Base-by-base conservation (phyloP, 2,797 vertebrate species). In the Naso thynnoides region DNA sequence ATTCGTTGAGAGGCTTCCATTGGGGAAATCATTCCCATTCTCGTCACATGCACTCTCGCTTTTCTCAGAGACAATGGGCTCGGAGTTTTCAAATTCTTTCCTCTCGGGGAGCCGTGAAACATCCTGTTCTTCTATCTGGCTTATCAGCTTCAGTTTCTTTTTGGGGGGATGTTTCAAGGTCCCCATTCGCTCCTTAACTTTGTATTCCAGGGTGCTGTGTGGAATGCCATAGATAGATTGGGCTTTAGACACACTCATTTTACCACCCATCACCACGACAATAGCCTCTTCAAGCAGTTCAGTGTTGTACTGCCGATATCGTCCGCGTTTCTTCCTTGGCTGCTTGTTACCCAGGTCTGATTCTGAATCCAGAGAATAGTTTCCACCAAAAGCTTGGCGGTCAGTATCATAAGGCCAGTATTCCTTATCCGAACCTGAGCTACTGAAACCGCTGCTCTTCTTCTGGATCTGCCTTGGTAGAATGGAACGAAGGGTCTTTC, bases 211-310 rank as follows among this genome's bases (percentile, higher is more conserved):
- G 91, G 98, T 99, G 95, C 98, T 99, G 94, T 99, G 98, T 80
- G 98, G 98, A 92, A 99, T 99, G 89, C 98, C 98, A 84, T 99
- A 99, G 93, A 99, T 95, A 77, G 97, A 96, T 88, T 99, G 98
- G 87, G 98, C 98, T 95, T 99, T 99, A 56, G 98, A 99, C 88
- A 99, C 98, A 78, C 98, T 99, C 98, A 99, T 99, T 95, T 99
- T 98, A 88, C 97, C 98, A 65, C 94, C 96, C 98, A 99, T 99
- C 90, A 99, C 98, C 87, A 99, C 95, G 52, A 95, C 95, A 85
- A 99, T 99, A 74, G 98, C 98, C 93, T 99, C 98, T 92, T 99
- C 98, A 71, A 99, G 93, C 89, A 99, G 97, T 89, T 99, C 97
- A 19, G 95, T 99, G 95, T 99, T 99, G 91, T 99, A 99, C 92